Base-by-base conservation (phyloP, 2,113 vertebrate species). In the Tautogolabrus adspersus region DNA sequence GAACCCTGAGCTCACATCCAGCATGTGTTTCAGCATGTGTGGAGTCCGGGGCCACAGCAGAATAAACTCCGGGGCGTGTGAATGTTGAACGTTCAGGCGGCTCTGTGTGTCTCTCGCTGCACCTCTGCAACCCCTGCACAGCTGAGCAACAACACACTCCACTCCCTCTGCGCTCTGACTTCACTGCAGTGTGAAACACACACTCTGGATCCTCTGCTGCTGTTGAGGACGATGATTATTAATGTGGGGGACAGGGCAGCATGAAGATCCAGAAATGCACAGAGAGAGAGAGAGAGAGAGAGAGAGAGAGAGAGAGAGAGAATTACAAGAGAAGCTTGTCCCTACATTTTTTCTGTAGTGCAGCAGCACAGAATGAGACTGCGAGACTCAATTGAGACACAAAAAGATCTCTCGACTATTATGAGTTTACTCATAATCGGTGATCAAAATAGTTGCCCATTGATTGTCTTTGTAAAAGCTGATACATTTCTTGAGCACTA, bases 11-110 rank as follows among this genome's bases (percentile, higher is more conserved):
- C 72, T 86, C 72, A 75, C 66, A 84, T 83, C 30, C 56, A 83
- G 77, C 85, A 89, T 88, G 81, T 91, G 85, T 66, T 77, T 71
- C 51, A 75, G 90, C 83, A 92, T 88, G 90, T 87, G 88, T 79
- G 70, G 75, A 84, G 79, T 79, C 72, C 11, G 21, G 66, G 89
- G 90, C 85, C 89, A 82, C 75, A 82, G 86, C 49, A 47, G 66
- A 70, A 57, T 75, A 75, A 79, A 86, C 84, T 87, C 70, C 0
- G 19, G 90, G 91, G 83, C 82, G 88, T 93, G 90, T 92, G 89
- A 93, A 92, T 77, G 77, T 72, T 87, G 81, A 90, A 72, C 72
- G 69, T 81, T 75, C n/a, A n/a, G 84, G 44, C 81, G 79, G 72
- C 77, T 86, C 79, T 89, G 79, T 54, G 38, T 72, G 84, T 80